phyloP scores from a whole-genome alignment of 2,113 vertebrate species.

The Gasterosteus nipponicus region DNA sequence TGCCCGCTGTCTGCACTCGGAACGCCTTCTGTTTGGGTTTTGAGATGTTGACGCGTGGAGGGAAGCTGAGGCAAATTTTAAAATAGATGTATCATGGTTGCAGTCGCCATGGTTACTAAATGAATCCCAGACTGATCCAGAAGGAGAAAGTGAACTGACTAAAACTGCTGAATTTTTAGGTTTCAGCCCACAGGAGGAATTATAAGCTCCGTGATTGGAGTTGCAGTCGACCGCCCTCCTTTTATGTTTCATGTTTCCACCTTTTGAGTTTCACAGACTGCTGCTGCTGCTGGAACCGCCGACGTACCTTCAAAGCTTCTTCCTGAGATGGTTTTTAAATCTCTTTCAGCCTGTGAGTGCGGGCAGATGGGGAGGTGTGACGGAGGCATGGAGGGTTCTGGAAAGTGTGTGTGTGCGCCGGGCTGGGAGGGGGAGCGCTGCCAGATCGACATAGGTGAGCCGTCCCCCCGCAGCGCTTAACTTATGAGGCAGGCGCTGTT shows the following conservation, averaged over 20 bases:
- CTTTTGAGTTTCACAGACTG: not conserved
- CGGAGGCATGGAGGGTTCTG: slow-evolving; percentile 57
- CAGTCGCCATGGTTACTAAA: not conserved
- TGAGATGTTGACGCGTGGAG: not conserved
- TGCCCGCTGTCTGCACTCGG: too few relatives aligned
- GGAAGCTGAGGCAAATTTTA: not conserved
- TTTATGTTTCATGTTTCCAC: not conserved
- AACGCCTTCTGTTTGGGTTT: slow-evolving; percentile 13
- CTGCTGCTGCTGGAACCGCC: not conserved
- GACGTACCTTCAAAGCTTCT: not conserved
- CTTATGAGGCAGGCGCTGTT: not conserved
- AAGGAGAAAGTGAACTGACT: not conserved
- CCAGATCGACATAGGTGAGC: slow-evolving; percentile 51
- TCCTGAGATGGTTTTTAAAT: not conserved
- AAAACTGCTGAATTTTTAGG: not conserved
- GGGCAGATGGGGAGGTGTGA: slow-evolving; percentile 55
- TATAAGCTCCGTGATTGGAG: not conserved
- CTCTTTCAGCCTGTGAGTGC: slow-evolving; percentile 61
- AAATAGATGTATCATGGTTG: not conserved
- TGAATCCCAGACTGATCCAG: not conserved
- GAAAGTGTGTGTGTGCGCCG: slow-evolving; percentile 49
- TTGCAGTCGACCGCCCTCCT: not conserved
- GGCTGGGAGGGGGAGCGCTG: slow-evolving; percentile 67
- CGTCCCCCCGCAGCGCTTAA: not conserved
- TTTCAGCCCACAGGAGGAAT: not conserved